Percentiles rank a stretch among this genome's conserved stretches.
These are phyloP conservation scores for Danionella cerebrum DNA, from an alignment of 2,113 vertebrate species.

Conservation along the genomic window DNA sequence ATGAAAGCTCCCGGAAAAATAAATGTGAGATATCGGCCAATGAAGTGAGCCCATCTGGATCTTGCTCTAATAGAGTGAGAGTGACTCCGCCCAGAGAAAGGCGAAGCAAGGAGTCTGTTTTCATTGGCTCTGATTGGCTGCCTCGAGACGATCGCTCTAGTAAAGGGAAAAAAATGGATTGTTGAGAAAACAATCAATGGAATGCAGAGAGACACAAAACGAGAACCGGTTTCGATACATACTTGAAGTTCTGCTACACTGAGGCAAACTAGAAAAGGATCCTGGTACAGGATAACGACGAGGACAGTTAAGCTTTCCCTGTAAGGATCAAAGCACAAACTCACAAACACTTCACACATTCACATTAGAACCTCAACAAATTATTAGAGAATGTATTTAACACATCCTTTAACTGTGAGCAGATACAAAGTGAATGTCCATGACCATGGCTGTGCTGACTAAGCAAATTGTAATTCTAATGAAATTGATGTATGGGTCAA, in stretches of 20 bases:
- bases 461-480: too few species aligned
- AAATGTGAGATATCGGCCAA: conserved; percentile 61
- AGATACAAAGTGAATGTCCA: too few species aligned
- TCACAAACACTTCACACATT: too few species aligned
- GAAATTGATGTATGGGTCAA: too few species aligned
- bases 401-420: too few species aligned
- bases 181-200: background rate
- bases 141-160: conserved; percentile 61
- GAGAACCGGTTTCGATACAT: conserved; percentile 13
- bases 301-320: conserved; percentile 64
- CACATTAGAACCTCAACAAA: too few species aligned
- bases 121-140: conserved; percentile 63
- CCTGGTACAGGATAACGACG: conserved; percentile 66
- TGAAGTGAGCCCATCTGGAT: conserved; percentile 41
- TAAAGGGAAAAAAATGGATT: background rate
- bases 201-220: background rate
- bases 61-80: conserved; percentile 73
- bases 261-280: conserved; percentile 60
- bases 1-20: conserved; percentile 74
- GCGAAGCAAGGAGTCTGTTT: conserved; percentile 72
- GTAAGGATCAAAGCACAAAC: background rate
- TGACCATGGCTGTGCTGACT: too few species aligned
- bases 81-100: conserved; percentile 78
- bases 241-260: conserved; percentile 58
- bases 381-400: too few species aligned